These are phyloP conservation scores for Lepidurus couesii DNA, from an alignment of 1,140 invertebrate genomes.

Conservation along the genomic window DNA sequence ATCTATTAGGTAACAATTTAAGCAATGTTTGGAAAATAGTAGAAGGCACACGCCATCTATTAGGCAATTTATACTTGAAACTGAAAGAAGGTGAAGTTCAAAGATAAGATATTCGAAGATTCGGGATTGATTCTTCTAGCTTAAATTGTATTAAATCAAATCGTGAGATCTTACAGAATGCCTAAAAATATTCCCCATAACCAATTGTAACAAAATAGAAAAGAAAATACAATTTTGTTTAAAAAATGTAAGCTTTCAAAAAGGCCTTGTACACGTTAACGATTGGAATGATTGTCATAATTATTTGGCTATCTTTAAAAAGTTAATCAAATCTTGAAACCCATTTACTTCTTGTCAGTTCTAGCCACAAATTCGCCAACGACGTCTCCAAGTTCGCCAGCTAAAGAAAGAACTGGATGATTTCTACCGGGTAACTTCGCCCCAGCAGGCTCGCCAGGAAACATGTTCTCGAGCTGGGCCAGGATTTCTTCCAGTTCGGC, in stretches of 20 bases:
- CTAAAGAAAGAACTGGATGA: background rate
- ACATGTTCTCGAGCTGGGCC: slow-evolving; percentile 31
- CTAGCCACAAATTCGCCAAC: background rate
- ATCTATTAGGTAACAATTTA: too few relatives aligned
- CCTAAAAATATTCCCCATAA: background rate
- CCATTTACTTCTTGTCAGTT: background rate
- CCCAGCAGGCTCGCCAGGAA: slow-evolving; percentile 17
- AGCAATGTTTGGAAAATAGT: too few relatives aligned
- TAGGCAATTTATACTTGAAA: too few relatives aligned
- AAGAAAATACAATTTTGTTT: background rate
- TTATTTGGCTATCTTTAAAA: background rate
- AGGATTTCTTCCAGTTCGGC: slow-evolving; percentile 33
- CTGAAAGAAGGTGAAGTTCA: too few relatives aligned
- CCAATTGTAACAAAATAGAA: background rate
- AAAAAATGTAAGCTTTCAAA: background rate
- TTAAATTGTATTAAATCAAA: background rate
- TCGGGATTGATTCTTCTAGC: too few relatives aligned
- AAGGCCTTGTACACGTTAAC: background rate
- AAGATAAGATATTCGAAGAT: too few relatives aligned
- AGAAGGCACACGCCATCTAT: too few relatives aligned
- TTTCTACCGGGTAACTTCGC: background rate
- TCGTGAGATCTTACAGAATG: background rate
- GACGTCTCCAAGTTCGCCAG: background rate
- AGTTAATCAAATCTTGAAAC: background rate
- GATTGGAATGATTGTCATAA: slow-evolving; percentile 16